These are phyloP conservation scores for Anas georgica DNA, from an alignment of 2,797 vertebrate genomes.

Conservation along the genomic window DNA sequence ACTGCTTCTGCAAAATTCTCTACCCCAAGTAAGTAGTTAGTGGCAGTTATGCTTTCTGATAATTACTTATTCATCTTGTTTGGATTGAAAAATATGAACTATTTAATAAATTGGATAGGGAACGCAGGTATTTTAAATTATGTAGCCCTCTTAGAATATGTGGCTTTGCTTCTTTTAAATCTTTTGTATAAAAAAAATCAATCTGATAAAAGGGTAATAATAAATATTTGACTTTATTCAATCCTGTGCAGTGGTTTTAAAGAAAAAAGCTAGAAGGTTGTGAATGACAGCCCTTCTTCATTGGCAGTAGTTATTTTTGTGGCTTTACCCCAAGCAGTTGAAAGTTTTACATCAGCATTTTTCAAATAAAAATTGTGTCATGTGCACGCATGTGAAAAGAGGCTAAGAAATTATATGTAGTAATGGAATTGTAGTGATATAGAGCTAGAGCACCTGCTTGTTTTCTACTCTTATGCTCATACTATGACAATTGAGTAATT, in stretches of 20 bases:
- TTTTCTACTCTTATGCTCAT: background rate
- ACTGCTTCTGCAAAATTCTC: background rate
- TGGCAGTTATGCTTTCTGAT: background rate
- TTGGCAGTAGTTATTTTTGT: background rate
- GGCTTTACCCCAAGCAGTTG: background rate
- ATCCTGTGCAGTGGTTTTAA: background rate
- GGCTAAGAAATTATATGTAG: background rate
- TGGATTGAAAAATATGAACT: background rate
- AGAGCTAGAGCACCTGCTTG: background rate
- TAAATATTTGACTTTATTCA: background rate
- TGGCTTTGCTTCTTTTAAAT: background rate
- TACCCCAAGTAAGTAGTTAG: background rate
- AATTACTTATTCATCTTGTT: background rate
- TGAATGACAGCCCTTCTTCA: background rate
- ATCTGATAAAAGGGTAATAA: background rate
- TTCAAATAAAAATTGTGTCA: background rate
- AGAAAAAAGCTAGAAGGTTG: background rate
- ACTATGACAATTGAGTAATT: background rate
- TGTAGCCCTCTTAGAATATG: background rate
- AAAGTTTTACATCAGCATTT: background rate
- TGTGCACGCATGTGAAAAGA: background rate
- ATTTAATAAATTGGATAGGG: background rate
- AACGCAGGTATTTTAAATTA: background rate
- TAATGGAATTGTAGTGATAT: background rate
- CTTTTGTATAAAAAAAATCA: background rate